Evolutionary conservation across 1,140 invertebrate species (phyloP).

Genomic region (Pseudomyrmex cubaensis): DNA sequence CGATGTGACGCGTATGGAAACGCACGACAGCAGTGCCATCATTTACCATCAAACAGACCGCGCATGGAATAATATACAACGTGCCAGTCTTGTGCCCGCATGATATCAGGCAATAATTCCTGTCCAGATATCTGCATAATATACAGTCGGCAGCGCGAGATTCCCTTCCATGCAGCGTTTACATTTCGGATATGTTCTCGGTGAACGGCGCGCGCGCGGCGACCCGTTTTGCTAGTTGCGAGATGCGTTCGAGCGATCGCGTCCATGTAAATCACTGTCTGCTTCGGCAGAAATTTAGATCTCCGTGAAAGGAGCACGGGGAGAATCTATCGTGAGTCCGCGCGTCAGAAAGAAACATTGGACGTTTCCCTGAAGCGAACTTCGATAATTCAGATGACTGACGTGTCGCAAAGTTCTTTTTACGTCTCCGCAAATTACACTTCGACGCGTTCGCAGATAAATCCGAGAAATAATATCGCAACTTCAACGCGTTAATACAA

Average conservation of each 20-base stretch:
- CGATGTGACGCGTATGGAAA: neutral
- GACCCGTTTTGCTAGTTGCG: slow-evolving; percentile 39
- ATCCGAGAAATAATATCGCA: slow-evolving; percentile 28
- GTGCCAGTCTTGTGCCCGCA: slow-evolving; percentile 67
- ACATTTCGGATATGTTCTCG: slow-evolving; percentile 60
- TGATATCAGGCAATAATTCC: slow-evolving; percentile 73
- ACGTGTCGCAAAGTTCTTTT: slow-evolving; percentile 28
- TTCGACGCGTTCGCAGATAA: slow-evolving; percentile 11
- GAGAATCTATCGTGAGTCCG: slow-evolving; percentile 27
- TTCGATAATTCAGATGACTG: slow-evolving; percentile 37
- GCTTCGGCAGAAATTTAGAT: slow-evolving; percentile 52
- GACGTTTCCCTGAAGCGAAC: neutral
- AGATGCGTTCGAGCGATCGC: slow-evolving; percentile 55
- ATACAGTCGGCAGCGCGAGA: slow-evolving; percentile 40
- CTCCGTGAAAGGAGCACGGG: slow-evolving; percentile 41
- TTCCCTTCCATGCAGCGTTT: slow-evolving; percentile 33
- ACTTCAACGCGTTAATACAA: neutral
- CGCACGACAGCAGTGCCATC: slow-evolving; percentile 44
- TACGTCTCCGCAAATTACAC: slow-evolving; percentile 39
- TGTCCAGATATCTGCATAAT: slow-evolving; percentile 63
- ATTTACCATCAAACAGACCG: slow-evolving; percentile 69
- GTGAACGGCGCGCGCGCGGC: slow-evolving; percentile 20
- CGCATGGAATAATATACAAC: slow-evolving; percentile 70
- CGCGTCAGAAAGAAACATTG: slow-evolving; percentile 49
- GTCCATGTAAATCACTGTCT: slow-evolving; percentile 53